Evolutionary conservation across 92 coral and sea anemone genomes (phyloP).

Genomic region (Zoanthus gigantus): DNA sequence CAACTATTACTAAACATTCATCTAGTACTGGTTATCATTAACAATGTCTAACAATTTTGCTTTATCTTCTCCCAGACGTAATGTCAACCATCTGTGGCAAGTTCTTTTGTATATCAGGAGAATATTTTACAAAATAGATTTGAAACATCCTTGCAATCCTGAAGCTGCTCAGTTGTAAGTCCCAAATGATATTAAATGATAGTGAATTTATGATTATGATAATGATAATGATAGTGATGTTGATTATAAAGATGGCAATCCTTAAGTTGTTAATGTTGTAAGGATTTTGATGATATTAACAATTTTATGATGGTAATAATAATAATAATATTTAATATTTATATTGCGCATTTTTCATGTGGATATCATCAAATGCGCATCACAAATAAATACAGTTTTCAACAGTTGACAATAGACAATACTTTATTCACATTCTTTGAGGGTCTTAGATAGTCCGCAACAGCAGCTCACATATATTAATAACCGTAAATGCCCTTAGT

Average conservation of each 20-base stretch:
- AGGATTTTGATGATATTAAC: background rate
- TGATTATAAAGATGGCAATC: background rate
- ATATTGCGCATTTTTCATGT: no score
- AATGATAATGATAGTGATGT: background rate
- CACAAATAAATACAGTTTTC: no score
- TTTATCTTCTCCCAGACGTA: constrained; percentile 70
- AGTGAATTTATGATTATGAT: background rate
- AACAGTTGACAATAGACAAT: no score
- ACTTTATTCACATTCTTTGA: no score
- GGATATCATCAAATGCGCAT: no score
- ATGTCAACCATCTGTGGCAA: constrained; percentile 96
- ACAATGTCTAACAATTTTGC: background rate
- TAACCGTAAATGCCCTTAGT: no score
- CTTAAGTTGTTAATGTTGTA: background rate
- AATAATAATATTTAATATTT: no score
- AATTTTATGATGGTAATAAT: background rate
- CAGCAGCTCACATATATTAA: no score
- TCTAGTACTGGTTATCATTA: no score
- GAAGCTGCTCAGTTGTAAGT: constrained; percentile 94
- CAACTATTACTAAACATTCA: no score
- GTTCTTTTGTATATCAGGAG: constrained; percentile 92
- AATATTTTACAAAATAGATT: constrained; percentile 97
- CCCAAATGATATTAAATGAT: background rate
- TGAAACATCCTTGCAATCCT: constrained; percentile 79
- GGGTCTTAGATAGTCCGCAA: no score